These are phyloP conservation scores for Venturia canescens DNA, from an alignment of 1,140 invertebrate species.

Conservation along the genomic window DNA sequence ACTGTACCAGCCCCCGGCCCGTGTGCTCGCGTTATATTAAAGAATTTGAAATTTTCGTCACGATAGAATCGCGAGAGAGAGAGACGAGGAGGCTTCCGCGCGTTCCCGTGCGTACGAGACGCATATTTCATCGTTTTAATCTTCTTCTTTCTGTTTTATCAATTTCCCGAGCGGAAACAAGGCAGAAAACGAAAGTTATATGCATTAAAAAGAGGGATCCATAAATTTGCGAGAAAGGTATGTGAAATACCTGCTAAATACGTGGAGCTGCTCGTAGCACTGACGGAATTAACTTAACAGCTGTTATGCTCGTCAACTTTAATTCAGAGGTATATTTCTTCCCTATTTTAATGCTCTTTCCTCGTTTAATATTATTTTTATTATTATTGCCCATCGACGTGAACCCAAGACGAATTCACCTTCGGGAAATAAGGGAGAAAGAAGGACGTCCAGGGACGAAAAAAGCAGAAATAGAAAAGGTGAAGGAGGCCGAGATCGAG, in stretches of 20 bases:
- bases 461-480: slow-evolving; percentile 26
- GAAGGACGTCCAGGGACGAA: slow-evolving; percentile 9
- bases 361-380: slow-evolving; percentile 2
- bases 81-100: neutral
- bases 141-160: neutral
- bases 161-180: neutral
- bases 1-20: neutral
- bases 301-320: neutral
- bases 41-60: slow-evolving; percentile 21
- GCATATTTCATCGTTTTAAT: slow-evolving; percentile 7
- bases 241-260: slow-evolving; percentile 1
- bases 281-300: neutral
- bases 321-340: neutral
- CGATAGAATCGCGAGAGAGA: neutral
- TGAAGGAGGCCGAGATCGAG: neutral
- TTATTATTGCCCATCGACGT: slow-evolving; percentile 26
- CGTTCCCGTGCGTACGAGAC: neutral
- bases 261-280: neutral
- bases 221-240: slow-evolving; percentile 7
- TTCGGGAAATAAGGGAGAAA: slow-evolving; percentile 44
- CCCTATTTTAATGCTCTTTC: neutral
- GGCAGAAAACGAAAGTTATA: slow-evolving; percentile 17
- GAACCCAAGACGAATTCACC: slow-evolving; percentile 37
- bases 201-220: neutral
- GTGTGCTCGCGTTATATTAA: slow-evolving; percentile 8